Evolutionary conservation across 1,140 invertebrate species (phyloP).

Genomic region (Atta cephalotes): DNA sequence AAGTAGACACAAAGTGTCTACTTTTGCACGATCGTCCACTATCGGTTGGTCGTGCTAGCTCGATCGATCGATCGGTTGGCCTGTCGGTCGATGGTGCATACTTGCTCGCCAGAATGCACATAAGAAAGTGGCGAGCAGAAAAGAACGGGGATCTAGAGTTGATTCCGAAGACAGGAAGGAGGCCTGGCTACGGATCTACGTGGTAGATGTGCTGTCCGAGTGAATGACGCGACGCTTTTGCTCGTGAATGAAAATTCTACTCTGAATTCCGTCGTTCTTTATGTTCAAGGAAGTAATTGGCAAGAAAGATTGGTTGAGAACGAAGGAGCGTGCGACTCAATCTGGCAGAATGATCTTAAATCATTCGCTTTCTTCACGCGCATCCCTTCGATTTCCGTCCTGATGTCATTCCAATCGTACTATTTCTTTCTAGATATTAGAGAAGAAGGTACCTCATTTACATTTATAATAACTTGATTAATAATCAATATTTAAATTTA

Average conservation of each 20-base stretch:
- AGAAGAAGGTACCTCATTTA: too few species aligned
- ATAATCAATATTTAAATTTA: too few species aligned
- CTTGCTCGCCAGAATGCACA: constrained; percentile 57
- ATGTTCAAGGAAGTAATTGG: constrained; percentile 32
- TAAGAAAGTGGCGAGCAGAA: constrained; percentile 66
- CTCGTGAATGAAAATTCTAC: constrained; percentile 36
- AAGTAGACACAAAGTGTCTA: constrained; percentile 2
- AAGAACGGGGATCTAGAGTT: constrained; percentile 26
- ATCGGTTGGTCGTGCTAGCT: background rate
- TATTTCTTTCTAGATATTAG: background rate
- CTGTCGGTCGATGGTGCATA: constrained; percentile 35
- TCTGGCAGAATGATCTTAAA: constrained; percentile 28
- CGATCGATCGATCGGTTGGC: constrained; percentile 19
- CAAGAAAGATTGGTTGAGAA: constrained; percentile 38
- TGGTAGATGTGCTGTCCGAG: background rate
- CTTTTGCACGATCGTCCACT: constrained; percentile 5
- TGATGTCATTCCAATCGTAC: background rate
- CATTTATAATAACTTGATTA: too few species aligned
- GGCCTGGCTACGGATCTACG: constrained; percentile 52
- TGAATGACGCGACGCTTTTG: constrained; percentile 42
- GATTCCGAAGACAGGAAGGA: constrained; percentile 68
- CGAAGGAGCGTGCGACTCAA: constrained; percentile 28
- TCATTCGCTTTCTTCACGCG: constrained; percentile 57
- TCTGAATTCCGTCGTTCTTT: constrained; percentile 32
- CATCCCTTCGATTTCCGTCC: constrained; percentile 4